These are phyloP conservation scores for Morpho helenor DNA, from an alignment of 2,888 invertebrate species.

Conservation along the genomic window DNA sequence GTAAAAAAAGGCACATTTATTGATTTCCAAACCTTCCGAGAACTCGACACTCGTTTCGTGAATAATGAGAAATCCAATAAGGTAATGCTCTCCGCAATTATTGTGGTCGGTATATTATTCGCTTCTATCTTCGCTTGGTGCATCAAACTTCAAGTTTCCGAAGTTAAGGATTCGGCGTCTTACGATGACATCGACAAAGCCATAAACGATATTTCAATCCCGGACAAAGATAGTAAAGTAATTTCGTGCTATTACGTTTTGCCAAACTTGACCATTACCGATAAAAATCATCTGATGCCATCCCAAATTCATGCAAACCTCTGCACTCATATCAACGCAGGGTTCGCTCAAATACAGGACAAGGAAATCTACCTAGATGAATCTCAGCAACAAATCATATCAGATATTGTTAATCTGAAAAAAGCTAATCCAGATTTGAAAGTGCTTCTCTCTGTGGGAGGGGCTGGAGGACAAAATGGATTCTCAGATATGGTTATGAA, in stretches of 20 bases:
- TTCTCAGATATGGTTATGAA: slow-evolving; percentile 86
- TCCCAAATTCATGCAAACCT: slow-evolving; percentile 82
- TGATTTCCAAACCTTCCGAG: background rate
- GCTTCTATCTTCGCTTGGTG: background rate
- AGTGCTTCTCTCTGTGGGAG: slow-evolving; percentile 88
- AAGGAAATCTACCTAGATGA: slow-evolving; percentile 78
- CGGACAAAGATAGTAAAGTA: slow-evolving; percentile 26
- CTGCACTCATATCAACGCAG: slow-evolving; percentile 91
- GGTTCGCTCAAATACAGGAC: slow-evolving; percentile 83
- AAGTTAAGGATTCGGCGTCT: background rate
- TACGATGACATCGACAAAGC: background rate
- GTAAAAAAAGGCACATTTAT: slow-evolving; percentile 3
- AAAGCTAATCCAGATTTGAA: slow-evolving; percentile 82
- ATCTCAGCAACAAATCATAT: slow-evolving; percentile 51
- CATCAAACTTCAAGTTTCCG: background rate
- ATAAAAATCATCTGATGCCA: slow-evolving; percentile 64
- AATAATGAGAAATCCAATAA: background rate
- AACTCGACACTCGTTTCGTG: background rate
- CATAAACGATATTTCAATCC: background rate
- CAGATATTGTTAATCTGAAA: slow-evolving; percentile 75
- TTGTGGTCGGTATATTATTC: background rate
- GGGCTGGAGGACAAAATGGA: slow-evolving; percentile 77
- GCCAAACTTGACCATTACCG: slow-evolving; percentile 43
- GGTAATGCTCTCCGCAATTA: background rate
- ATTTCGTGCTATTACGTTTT: slow-evolving; percentile 85